These are phyloP conservation scores for Quadroppia sp. DNA, from an alignment of 2,888 invertebrate genomes.

Conservation along the genomic window DNA sequence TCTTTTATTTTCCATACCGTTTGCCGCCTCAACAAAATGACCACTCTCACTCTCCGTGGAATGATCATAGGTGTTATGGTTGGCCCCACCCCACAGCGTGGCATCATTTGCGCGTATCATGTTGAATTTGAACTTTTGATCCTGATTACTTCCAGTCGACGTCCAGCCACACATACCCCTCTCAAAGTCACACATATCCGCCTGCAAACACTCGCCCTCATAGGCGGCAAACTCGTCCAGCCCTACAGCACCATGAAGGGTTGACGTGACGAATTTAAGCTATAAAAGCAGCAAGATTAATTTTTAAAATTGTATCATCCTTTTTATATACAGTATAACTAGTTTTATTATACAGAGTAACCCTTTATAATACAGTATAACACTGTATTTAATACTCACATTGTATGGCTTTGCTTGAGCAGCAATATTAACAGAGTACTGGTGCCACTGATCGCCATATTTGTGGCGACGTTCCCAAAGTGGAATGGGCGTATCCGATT, in stretches of 20 bases:
- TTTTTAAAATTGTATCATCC: too few species aligned
- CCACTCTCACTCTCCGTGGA: constrained; percentile 16
- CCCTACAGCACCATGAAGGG: neutral
- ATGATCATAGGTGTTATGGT: constrained; percentile 7
- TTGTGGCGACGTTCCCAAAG: neutral
- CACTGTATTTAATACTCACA: neutral
- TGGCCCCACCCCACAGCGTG: neutral
- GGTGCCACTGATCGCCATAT: constrained; percentile 9
- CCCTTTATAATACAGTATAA: neutral
- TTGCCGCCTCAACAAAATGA: neutral
- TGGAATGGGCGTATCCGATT: neutral
- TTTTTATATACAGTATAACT: too few species aligned
- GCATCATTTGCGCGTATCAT: neutral
- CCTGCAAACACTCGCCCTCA: neutral
- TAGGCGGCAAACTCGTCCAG: neutral
- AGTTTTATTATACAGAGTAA: neutral
- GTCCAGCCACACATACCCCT: constrained; percentile 29
- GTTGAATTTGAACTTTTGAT: neutral
- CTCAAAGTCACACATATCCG: constrained; percentile 34
- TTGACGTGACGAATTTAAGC: neutral
- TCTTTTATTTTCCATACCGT: neutral
- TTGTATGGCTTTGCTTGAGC: neutral
- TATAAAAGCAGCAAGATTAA: neutral
- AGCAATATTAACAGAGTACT: neutral
- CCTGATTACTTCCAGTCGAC: neutral